Evolutionary conservation across 2,888 invertebrate species (phyloP), one percentile per base, ranked within the genome.

Genomic region (Rhabditoides inermis): DNA sequence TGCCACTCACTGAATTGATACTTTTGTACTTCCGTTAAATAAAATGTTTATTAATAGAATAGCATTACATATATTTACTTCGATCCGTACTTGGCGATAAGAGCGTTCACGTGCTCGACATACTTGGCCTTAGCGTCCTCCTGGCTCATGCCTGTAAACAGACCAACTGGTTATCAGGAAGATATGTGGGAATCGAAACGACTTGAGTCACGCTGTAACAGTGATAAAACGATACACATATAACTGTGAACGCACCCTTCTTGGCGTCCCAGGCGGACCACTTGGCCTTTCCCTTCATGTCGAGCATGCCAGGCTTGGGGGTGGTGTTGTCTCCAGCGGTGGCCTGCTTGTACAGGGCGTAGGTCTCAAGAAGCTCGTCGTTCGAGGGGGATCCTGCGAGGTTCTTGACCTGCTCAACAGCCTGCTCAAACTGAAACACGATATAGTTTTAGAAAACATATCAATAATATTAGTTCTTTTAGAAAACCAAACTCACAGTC

Each of bases 351-450:
- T 49, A 65, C 25, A 65, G 52, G n/a, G 68, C 65, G 50, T 65
- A 65, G 10, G 66, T 30, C 49, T 66, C 53, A 27, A 65, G 55
- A 25, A 65, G 51, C 45, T 69, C 66, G 83, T 81, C 92, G 86
- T 75, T 89, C 85, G 69, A 84, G 78, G 60, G 86, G 84, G 83
- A 95, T 80, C 79, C 92, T 91, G 53, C 61, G 59, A 18, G 78
- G 77, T 61, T 50, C 55, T 66, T 63, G 32, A 65, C 61, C 49
- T 62, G 46, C n/a, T 52, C 58, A 42, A 46, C 59, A 26, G 59
- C 48, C 15, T 41, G 42, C 27, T 60, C 58, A 35, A 56, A 56
- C n/a, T n/a, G n/a, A n/a, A n/a, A n/a, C n/a, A n/a, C n/a, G n/a
- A n/a, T n/a, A n/a, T n/a, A n/a, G n/a, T n/a, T n/a, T n/a, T n/a